Evolutionary conservation across 2,797 vertebrate genomes (phyloP), one percentile per base, ranked within the genome.

Genomic region (Florisuga fusca): DNA sequence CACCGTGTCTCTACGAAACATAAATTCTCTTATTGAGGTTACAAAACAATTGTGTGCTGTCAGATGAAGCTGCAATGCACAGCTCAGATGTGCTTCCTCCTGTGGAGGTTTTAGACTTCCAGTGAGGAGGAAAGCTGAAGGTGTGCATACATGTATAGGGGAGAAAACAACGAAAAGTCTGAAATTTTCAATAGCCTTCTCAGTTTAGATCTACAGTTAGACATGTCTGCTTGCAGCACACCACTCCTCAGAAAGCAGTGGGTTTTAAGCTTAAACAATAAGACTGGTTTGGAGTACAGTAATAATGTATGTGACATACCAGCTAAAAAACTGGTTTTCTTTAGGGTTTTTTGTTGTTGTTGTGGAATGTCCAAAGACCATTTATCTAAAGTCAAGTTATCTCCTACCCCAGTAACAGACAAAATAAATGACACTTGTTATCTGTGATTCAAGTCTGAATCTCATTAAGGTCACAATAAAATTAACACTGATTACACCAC

Each of bases 1-100:
- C 92, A 18, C 74, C 66, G 2, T 94, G 85, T 85, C 82, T 85
- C 74, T 84, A 26, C 13, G 19, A 96, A 96, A 97, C 96, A 97
- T 41, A 96, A 96, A 96, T 93, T 93, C 95, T 76, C 20, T 19
- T 81, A 34, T 2, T 36, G 63, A 84, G 91, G 89, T 93, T 92
- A 91, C 80, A 97, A 91, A 94, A 94, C 84, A 89, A 63, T 94
- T 59, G 53, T 14, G 10, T 18, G 5, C 29, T 87, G 78, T 73
- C 58, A 80, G 85, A 75, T 68, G 89, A 86, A 85, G 74, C 69
- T 76, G 18, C 62, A 80, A 19, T 3, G 0, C 68, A 73, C 68
- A 68, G 62, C 58, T 73, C 78, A 1, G 0, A 17, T 57, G 69
- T 16, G 25, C 84, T 89, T 91, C 81, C 59, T 91, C 25, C 67